Conservation (phyloP, 1,140 invertebrate genomes). For the Cyphomyrmex costatus region DNA sequence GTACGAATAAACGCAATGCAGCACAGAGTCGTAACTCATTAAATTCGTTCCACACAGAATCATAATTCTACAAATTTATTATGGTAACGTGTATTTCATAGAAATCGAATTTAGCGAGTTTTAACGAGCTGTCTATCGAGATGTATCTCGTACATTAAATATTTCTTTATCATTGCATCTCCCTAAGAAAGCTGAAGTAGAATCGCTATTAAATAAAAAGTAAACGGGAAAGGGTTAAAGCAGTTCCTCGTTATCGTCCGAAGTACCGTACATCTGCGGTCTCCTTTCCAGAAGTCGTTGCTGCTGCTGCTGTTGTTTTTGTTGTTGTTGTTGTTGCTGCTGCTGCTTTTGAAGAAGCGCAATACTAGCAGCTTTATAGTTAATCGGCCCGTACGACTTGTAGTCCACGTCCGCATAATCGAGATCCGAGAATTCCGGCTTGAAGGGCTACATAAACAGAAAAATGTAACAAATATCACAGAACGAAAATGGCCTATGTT, state of each 20-base stretch:
- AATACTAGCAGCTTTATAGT: slow-evolving; percentile 95
- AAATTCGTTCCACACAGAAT: slow-evolving; percentile 28
- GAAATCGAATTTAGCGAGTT: slow-evolving; percentile 32
- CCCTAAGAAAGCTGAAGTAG: slow-evolving; percentile 35
- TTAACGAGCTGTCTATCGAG: slow-evolving; percentile 29
- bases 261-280: slow-evolving; percentile 85
- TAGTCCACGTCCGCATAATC: slow-evolving; percentile 96
- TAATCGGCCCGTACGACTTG: slow-evolving; percentile 95
- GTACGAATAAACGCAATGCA: slow-evolving; percentile 22
- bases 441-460: slow-evolving; percentile 88
- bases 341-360: slow-evolving; percentile 83
- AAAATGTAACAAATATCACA: slow-evolving; percentile 65
- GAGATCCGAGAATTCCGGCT: slow-evolving; percentile 91
- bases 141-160: slow-evolving; percentile 10
- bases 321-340: slow-evolving; percentile 74
- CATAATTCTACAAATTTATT: slow-evolving; percentile 41
- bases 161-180: slow-evolving; percentile 51
- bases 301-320: slow-evolving; percentile 72
- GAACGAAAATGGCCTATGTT: neutral
- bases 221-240: slow-evolving; percentile 76
- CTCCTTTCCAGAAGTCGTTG: slow-evolving; percentile 79
- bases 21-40: slow-evolving; percentile 22
- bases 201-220: slow-evolving; percentile 40
- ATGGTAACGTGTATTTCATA: slow-evolving; percentile 32
- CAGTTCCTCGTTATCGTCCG: slow-evolving; percentile 85